Evolutionary conservation across 2,113 vertebrate genomes (phyloP), one percentile per base, ranked within the genome.

Genomic region (Dicaeum eximium): DNA sequence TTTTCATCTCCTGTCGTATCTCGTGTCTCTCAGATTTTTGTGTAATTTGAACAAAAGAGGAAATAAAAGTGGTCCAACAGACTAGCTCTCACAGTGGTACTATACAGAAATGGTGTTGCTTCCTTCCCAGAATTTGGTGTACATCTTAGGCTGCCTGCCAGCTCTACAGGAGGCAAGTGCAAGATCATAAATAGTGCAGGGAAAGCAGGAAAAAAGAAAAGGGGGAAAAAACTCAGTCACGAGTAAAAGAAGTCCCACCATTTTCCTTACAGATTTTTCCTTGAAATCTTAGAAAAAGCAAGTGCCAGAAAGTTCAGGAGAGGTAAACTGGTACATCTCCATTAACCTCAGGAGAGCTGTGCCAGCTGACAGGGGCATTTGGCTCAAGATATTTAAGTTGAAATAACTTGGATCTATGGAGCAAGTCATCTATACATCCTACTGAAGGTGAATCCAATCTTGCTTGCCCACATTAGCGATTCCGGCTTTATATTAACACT

Each of bases 21-120:
- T 91, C 12, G n/a, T 94, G 91, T 95, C 90, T 93, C 92, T 95
- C 89, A 95, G 94, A 97, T 98, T 98, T 97, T 97, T 85, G 80
- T 97, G 96, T 83, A 95, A 96, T 96, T 96, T 93, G 97, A 87
- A 96, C 96, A 97, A 97, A 94, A 97, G 88, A 94, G 95, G 92
- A 97, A 97, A 96, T 95, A 88, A 87, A 92, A 95, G 87, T 86
- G 60, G 92, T 90, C 81, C 90, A 91, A 88, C 88, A 65, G 58
- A 60, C 47, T n/a, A 72, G 93, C 80, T 88, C 90, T 92, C 27
- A 27, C 66, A 80, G 90, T 51, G 95, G 87, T 96, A 89, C 89
- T 70, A 72, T 88, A 79, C 82, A 85, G 88, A 91, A 93, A 90
- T 50, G 84, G 92, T 92, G 96, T 78, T 96, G 92, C 93, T 94